Percentiles rank a stretch among this genome's conserved stretches.
These are phyloP conservation scores for Aegithalos caudatus DNA, from an alignment of 2,113 vertebrate species.

Conservation along the genomic window DNA sequence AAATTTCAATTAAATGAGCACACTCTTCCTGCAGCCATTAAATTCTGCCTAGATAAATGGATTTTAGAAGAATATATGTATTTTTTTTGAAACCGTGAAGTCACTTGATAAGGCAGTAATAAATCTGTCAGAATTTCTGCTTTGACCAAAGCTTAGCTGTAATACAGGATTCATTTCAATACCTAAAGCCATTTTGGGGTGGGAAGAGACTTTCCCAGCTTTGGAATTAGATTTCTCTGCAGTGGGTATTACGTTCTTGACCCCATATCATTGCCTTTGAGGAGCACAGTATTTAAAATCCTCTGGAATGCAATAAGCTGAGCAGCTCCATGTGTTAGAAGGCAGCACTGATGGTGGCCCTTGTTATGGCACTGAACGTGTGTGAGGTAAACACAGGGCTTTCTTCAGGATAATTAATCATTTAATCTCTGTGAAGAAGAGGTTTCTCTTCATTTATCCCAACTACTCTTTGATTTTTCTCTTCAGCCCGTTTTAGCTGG, in stretches of 20 bases:
- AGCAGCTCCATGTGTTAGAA: not conserved
- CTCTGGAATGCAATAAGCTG: conserved; percentile 25
- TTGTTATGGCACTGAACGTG: not conserved
- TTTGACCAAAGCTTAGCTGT: conserved; percentile 56
- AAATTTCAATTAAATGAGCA: conserved; percentile 65
- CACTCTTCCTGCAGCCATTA: conserved; percentile 46
- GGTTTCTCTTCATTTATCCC: not conserved
- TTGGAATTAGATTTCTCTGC: conserved; percentile 49
- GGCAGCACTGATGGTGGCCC: not conserved
- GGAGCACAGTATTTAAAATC: conserved; percentile 35
- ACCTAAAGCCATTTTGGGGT: conserved; percentile 55
- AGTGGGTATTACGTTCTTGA: conserved; percentile 26
- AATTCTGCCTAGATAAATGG: conserved; percentile 64
- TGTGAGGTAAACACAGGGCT: not conserved
- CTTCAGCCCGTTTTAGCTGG: not conserved
- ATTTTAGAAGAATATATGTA: conserved; percentile 63
- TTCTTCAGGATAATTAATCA: conserved; percentile 30
- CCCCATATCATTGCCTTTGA: conserved; percentile 23
- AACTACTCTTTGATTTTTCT: conserved; percentile 29
- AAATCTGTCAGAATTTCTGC: conserved; percentile 61
- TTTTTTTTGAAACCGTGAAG: conserved; percentile 59
- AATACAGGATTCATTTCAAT: conserved; percentile 61
- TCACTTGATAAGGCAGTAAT: conserved; percentile 64
- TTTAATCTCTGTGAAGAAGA: conserved; percentile 5
- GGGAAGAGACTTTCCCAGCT: conserved; percentile 9